Percentiles rank a stretch among this genome's conserved stretches.
Conservation (phyloP, 2,113 vertebrate genomes). For the Scopus umbretta region DNA sequence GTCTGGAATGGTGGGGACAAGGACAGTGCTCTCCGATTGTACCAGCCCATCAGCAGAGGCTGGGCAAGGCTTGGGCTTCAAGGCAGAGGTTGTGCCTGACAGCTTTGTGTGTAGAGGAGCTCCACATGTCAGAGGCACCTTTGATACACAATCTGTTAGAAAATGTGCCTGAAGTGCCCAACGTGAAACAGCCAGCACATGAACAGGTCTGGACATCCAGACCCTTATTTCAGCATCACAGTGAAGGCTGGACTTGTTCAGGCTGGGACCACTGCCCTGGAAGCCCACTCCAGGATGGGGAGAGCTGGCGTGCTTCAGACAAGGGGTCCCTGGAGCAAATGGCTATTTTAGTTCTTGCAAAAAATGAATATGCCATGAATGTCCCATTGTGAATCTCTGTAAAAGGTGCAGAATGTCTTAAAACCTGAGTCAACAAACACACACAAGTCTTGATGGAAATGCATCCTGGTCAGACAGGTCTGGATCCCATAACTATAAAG, state of each 20-base stretch:
- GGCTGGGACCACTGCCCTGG: neutral
- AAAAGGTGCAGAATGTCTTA: neutral
- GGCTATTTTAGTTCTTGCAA: neutral
- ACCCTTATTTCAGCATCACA: neutral
- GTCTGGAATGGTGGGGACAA: neutral
- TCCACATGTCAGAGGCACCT: neutral
- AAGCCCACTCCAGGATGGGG: neutral
- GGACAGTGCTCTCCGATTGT: neutral
- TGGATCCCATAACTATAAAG: constrained; percentile 70
- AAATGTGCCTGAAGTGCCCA: neutral
- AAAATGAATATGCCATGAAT: neutral
- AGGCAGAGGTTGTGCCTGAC: neutral
- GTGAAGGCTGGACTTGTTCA: neutral
- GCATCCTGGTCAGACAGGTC: constrained; percentile 44
- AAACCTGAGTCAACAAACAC: neutral
- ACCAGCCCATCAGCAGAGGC: neutral
- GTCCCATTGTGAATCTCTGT: neutral
- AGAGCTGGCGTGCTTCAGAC: neutral
- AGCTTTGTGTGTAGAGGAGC: neutral
- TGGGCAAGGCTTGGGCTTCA: neutral
- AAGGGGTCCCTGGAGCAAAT: neutral
- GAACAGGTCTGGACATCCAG: neutral
- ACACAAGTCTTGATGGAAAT: neutral
- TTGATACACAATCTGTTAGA: neutral
- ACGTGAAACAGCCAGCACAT: neutral